Evolutionary conservation across 2,797 vertebrate species (phyloP).

Genomic region (Megaceryle alcyon): DNA sequence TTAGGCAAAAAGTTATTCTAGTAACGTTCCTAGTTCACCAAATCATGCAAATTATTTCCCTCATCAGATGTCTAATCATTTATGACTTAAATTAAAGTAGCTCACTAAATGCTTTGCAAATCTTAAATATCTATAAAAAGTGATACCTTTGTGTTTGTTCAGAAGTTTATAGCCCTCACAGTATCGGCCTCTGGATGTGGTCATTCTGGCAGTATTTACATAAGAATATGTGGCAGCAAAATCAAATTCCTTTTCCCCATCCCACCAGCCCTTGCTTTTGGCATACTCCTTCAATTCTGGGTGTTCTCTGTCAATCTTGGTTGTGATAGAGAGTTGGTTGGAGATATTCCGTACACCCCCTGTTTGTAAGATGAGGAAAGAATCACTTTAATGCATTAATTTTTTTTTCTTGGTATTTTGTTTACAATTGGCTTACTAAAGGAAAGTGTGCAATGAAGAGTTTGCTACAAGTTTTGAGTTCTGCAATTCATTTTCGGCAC

Average conservation of each 20-base stretch:
- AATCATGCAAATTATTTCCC: not conserved
- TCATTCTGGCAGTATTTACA: slow-evolving; percentile 86
- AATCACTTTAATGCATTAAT: not conserved
- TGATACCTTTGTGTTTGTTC: slow-evolving; percentile 85
- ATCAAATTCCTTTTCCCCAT: slow-evolving; percentile 87
- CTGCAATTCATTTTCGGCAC: not conserved
- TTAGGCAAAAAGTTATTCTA: not conserved
- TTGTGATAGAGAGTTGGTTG: slow-evolving; percentile 93
- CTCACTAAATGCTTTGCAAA: not conserved
- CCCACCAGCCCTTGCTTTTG: slow-evolving; percentile 89
- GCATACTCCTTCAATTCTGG: slow-evolving; percentile 87
- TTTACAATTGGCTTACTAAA: not conserved
- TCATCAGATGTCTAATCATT: not conserved
- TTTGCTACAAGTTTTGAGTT: not conserved
- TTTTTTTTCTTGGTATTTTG: not conserved
- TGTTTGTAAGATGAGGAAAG: slow-evolving; percentile 67
- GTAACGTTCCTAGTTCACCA: not conserved
- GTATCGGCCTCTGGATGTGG: slow-evolving; percentile 84
- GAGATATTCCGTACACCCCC: slow-evolving; percentile 92
- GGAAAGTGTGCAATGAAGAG: not conserved
- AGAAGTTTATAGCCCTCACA: slow-evolving; percentile 90
- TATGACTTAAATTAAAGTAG: not conserved
- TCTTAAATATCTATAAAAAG: not conserved
- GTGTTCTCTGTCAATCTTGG: slow-evolving; percentile 92
- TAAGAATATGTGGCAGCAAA: slow-evolving; percentile 89